phyloP scores from a whole-genome alignment of 2,113 vertebrate genomes.

The Smithornis capensis region DNA sequence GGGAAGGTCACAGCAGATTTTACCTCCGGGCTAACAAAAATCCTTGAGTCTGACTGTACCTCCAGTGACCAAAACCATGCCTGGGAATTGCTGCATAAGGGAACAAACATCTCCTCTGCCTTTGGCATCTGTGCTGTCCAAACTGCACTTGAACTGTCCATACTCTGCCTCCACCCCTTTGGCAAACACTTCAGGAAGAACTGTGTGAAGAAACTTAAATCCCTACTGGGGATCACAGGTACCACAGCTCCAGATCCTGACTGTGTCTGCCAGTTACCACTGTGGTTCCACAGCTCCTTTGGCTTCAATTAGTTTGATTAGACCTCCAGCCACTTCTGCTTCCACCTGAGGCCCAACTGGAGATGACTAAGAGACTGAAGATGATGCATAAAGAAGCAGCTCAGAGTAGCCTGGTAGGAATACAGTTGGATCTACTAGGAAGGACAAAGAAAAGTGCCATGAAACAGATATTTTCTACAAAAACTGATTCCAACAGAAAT shows the following conservation, averaged over 20 bases:
- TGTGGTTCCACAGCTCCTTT: neutral
- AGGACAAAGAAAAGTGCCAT: neutral
- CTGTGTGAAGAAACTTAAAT: neutral
- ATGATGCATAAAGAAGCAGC: neutral
- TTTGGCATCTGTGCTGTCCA: neutral
- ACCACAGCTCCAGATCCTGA: neutral
- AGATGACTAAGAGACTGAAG: neutral
- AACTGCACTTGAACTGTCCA: neutral
- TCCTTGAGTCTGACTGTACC: neutral
- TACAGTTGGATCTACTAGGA: neutral
- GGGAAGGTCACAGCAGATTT: neutral
- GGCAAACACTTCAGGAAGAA: neutral
- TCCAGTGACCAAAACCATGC: neutral
- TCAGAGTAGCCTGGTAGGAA: neutral
- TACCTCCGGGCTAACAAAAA: neutral
- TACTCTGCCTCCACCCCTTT: neutral
- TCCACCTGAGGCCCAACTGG: neutral
- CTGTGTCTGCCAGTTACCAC: neutral
- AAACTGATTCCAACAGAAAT: too few species aligned
- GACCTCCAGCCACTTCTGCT: neutral
- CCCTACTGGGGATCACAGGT: neutral
- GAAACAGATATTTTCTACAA: neutral
- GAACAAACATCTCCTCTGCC: neutral
- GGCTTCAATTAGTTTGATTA: neutral
- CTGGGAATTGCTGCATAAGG: neutral